Evolutionary conservation across 2,113 vertebrate genomes (phyloP).

Genomic region (Osmerus mordax): DNA sequence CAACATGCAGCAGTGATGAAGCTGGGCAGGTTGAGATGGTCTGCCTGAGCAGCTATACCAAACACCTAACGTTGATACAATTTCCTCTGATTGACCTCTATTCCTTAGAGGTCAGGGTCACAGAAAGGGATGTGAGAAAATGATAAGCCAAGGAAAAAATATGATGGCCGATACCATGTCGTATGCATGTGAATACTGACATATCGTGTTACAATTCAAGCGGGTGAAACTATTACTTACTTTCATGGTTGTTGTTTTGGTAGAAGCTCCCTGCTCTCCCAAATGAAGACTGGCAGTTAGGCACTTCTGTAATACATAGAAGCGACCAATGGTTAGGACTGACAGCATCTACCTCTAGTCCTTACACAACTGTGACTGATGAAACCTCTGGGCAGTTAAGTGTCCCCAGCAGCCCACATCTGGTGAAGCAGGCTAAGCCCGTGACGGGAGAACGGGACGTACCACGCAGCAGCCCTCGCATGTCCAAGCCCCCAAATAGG

Average conservation of each 20-base stretch:
- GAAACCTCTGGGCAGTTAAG: conserved; percentile 13
- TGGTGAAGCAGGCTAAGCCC: conserved; percentile 17
- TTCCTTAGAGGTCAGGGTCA: too few species aligned
- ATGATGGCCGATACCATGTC: too few species aligned
- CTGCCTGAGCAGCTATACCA: too few species aligned
- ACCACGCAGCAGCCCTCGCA: conserved; percentile 31
- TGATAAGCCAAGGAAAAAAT: too few species aligned
- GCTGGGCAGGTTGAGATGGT: conserved; percentile 7
- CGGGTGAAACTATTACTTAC: conserved; percentile 66
- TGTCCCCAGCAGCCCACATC: conserved; percentile 14
- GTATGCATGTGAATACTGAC: too few species aligned
- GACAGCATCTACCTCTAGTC: not conserved
- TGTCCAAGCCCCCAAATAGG: conserved; percentile 51
- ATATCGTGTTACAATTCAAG: not conserved
- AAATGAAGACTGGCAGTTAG: conserved; percentile 93
- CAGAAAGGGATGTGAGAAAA: too few species aligned
- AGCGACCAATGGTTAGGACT: not conserved
- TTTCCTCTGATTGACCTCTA: too few species aligned
- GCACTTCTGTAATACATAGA: conserved; percentile 84
- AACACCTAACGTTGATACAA: too few species aligned
- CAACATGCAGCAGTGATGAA: not conserved
- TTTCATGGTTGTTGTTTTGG: conserved; percentile 80
- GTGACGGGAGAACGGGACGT: conserved; percentile 20
- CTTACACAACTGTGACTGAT: not conserved
- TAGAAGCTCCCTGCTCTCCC: conserved; percentile 82